Evolutionary conservation across 2,113 vertebrate species (phyloP).

Genomic region (Tetrao urogallus): DNA sequence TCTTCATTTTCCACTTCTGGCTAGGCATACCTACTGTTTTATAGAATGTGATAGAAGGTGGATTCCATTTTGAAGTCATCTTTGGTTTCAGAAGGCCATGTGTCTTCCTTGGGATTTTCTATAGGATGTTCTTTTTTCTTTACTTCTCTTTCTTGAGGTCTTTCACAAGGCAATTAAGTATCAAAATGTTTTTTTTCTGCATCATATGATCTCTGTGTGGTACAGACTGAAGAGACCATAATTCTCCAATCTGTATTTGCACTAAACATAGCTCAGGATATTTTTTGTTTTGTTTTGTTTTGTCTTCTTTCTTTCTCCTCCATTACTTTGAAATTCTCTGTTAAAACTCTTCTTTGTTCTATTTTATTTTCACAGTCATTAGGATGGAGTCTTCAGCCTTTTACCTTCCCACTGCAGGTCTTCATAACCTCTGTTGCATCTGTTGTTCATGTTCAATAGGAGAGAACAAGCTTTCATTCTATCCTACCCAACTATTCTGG

Average conservation of each 20-base stretch:
- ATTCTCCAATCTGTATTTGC: background rate
- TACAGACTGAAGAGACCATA: background rate
- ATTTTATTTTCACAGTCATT: background rate
- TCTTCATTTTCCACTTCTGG: background rate
- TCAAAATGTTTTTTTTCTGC: background rate
- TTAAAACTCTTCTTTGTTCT: background rate
- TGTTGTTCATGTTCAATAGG: background rate
- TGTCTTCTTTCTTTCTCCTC: background rate
- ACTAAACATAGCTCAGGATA: background rate
- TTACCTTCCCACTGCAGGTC: background rate
- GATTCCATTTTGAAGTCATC: background rate
- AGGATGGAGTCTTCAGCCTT: background rate
- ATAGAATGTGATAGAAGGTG: too few species aligned
- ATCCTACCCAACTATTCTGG: background rate
- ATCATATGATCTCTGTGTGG: background rate
- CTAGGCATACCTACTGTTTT: background rate
- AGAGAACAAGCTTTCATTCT: background rate
- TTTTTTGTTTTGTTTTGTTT: too few species aligned
- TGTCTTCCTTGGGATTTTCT: background rate
- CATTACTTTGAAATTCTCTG: background rate
- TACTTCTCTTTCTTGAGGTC: too few species aligned
- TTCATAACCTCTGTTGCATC: background rate
- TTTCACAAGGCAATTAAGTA: background rate
- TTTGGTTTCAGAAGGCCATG: background rate
- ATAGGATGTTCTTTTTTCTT: background rate